Conservation (phyloP, 2,888 invertebrate genomes). For the Callosobruchus maculatus region DNA sequence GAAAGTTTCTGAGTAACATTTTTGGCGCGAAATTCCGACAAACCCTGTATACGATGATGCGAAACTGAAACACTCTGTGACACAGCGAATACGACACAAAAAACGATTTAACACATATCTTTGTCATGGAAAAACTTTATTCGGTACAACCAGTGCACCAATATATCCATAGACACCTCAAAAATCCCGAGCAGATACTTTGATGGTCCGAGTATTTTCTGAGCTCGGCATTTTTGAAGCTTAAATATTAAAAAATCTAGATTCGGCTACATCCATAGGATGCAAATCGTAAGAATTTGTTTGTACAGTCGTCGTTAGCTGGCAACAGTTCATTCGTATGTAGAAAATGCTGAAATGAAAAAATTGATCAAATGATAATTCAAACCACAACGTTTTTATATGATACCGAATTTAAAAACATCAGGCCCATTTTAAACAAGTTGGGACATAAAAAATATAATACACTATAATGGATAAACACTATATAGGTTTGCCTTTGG, state of each 20-base stretch:
- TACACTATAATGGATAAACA: no score
- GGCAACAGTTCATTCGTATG: slow-evolving; percentile 22
- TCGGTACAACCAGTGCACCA: background rate
- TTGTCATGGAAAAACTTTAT: slow-evolving; percentile 2
- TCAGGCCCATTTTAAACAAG: no score
- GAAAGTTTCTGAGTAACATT: background rate
- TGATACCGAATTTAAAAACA: no score
- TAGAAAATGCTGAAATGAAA: slow-evolving; percentile 22
- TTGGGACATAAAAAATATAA: no score
- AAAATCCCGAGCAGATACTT: background rate
- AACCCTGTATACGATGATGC: background rate
- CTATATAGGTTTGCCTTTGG: no score
- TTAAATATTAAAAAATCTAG: background rate
- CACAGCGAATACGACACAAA: background rate
- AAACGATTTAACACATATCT: background rate
- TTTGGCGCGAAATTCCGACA: background rate
- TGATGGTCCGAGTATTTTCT: background rate
- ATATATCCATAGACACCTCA: background rate
- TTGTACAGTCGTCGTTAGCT: slow-evolving; percentile 21
- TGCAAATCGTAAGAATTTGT: slow-evolving; percentile 17
- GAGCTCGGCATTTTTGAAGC: background rate
- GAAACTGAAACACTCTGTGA: background rate
- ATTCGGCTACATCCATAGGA: slow-evolving; percentile 20
- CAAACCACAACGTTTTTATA: background rate
- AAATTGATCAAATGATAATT: background rate